A percentile compares a stretch with the other conserved stretches of the same genome.
phyloP scores from a whole-genome alignment of 2,888 invertebrate species.

The Dorcus parallelipipedus region DNA sequence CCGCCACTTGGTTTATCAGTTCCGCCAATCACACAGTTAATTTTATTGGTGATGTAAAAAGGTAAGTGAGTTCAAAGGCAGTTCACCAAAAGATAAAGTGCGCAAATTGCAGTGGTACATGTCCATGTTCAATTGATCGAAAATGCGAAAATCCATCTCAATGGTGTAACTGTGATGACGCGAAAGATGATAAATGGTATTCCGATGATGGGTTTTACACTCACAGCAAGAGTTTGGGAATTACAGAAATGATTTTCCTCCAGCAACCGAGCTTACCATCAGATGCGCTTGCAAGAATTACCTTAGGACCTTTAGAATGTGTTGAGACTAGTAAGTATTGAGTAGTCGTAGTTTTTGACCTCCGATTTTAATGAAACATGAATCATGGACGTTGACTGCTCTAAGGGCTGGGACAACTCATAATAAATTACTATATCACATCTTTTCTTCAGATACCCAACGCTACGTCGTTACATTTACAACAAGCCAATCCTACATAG shows the following conservation, averaged over 20 bases:
- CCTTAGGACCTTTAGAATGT: conserved; percentile 87
- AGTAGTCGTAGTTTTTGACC: no score
- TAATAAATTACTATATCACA: neutral
- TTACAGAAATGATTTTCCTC: conserved; percentile 86
- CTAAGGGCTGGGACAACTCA: no score
- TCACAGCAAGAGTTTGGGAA: conserved; percentile 77
- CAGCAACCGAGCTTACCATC: conserved; percentile 80
- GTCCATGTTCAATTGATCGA: conserved; percentile 72
- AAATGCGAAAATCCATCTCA: conserved; percentile 78
- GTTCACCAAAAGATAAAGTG: conserved; percentile 11
- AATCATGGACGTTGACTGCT: no score
- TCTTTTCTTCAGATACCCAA: conserved; percentile 69
- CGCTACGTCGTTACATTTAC: conserved; percentile 92
- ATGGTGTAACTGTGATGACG: conserved; percentile 85
- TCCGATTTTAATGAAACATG: no score
- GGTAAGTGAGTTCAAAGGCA: conserved; percentile 47
- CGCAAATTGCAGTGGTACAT: conserved; percentile 59
- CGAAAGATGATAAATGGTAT: conserved; percentile 81
- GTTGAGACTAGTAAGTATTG: conserved; percentile 83
- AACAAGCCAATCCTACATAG: conserved; percentile 87
- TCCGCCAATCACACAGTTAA: conserved; percentile 79
- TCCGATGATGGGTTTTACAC: conserved; percentile 85
- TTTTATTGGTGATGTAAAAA: conserved; percentile 75
- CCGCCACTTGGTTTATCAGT: conserved; percentile 85
- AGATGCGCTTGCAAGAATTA: conserved; percentile 83